Conservation (phyloP, 2,113 vertebrate genomes). For the Xenopus borealis region DNA sequence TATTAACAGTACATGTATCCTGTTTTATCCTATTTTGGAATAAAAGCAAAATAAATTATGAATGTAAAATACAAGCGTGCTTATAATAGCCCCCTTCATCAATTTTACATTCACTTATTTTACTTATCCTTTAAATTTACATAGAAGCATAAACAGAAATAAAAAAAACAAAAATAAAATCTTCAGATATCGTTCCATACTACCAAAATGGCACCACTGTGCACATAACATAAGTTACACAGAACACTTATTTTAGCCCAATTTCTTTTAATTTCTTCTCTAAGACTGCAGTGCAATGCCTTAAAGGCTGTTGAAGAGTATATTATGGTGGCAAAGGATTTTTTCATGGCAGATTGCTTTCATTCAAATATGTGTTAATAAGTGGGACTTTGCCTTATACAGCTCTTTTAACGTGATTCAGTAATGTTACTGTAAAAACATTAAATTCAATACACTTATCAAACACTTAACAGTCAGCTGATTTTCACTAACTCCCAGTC, state of each 20-base stretch:
- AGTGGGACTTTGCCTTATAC: constrained; percentile 39
- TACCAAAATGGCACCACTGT: too few relatives aligned
- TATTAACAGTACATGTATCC: too few relatives aligned
- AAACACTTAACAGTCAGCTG: constrained; percentile 35
- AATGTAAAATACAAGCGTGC: too few relatives aligned
- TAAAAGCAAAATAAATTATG: too few relatives aligned
- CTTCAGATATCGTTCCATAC: too few relatives aligned
- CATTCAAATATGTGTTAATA: constrained; percentile 36
- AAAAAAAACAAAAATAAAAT: too few relatives aligned
- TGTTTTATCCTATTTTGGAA: too few relatives aligned
- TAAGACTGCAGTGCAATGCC: constrained; percentile 5
- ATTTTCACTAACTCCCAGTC: constrained; percentile 29
- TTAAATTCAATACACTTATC: neutral
- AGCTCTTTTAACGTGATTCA: constrained; percentile 17
- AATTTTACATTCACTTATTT: too few relatives aligned
- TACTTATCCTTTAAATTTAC: too few relatives aligned
- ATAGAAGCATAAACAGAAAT: too few relatives aligned
- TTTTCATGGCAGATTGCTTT: constrained; percentile 22
- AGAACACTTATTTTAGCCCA: neutral
- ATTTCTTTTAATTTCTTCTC: neutral
- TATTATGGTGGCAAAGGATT: neutral
- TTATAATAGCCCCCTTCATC: too few relatives aligned
- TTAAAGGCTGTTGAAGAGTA: constrained; percentile 12
- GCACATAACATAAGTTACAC: too few relatives aligned
- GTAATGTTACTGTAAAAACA: neutral